Evolutionary conservation across 2,888 invertebrate genomes (phyloP), one percentile per base, ranked within the genome.

Genomic region (Parelbella ahira): DNA sequence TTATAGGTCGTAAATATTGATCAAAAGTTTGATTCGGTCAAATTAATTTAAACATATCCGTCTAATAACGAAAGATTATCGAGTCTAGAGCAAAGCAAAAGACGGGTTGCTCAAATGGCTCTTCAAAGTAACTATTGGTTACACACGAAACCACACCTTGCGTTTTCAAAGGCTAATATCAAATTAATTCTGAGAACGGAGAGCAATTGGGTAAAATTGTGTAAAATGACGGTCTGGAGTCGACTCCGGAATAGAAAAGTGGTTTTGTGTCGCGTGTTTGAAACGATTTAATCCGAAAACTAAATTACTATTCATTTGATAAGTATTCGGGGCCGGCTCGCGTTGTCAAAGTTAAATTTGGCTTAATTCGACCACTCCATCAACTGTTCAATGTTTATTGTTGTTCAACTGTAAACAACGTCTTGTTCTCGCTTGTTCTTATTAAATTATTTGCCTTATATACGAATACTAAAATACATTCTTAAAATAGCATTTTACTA

Each of bases 141-240:
- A 62, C 63, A 74, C 65, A 71, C 71, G 67, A 74, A 81, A 82
- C 83, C 83, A 81, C 87, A 83, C 86, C 86, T 86, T 84, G 79
- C 75, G 79, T 86, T 84, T 83, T 77, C 78, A 83, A 87, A 84
- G 74, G 76, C 81, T 86, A 84, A 86, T 86, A 86, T 81, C 77
- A 84, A 84, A 86, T 86, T 87, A 87, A 86, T 87, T 86, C 87
- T 68, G 54, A 76, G 87, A 87, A 87, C 76, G 60, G 70, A 77
- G 78, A 83, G 84, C 83, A 78, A 84, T 84, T 81, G 81, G 76
- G 80, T 86, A 81, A 84, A 87, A 86, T 87, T 84, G 84, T 82
- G 82, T 86, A 83, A 86, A 87, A 87, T 86, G 86, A 84, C 76
- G 82, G 86, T 78, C 80, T 73, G 61, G 73, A 79, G 64, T 75